A percentile compares a stretch with the other conserved stretches of the same genome.
Conservation (phyloP, 1,140 invertebrate species). For the Harpegnathos saltator region DNA sequence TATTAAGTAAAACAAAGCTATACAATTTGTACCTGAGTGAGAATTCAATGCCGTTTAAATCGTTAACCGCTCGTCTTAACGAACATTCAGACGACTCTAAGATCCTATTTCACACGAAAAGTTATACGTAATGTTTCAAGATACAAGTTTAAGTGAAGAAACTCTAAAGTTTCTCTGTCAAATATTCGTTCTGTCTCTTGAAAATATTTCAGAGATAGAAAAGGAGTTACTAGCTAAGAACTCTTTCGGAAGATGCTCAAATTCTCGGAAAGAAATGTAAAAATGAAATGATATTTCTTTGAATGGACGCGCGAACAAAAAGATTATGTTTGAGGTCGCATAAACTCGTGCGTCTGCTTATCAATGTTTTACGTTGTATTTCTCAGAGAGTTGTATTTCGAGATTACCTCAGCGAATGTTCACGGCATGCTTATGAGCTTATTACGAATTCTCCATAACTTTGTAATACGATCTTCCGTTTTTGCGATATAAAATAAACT, state of each 20-base stretch:
- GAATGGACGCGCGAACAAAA: not conserved
- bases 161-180: not conserved
- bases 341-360: too few species aligned
- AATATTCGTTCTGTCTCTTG: not conserved
- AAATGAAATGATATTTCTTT: not conserved
- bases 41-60: not conserved
- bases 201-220: not conserved
- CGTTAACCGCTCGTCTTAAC: not conserved
- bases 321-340: too few species aligned
- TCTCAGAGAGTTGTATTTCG: too few species aligned
- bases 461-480: too few species aligned
- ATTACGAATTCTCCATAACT: too few species aligned
- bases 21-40: not conserved
- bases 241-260: not conserved
- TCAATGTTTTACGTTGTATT: too few species aligned
- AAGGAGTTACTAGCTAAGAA: not conserved
- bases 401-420: too few species aligned
- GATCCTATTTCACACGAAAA: not conserved
- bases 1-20: not conserved
- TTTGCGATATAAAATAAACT: too few species aligned
- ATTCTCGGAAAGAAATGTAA: not conserved
- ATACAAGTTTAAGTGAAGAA: not conserved
- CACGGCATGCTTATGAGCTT: too few species aligned
- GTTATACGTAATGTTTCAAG: not conserved
- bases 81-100: not conserved